These are phyloP conservation scores for Hoplostethus atlanticus DNA, from an alignment of 2,797 vertebrate species.

Conservation along the genomic window DNA sequence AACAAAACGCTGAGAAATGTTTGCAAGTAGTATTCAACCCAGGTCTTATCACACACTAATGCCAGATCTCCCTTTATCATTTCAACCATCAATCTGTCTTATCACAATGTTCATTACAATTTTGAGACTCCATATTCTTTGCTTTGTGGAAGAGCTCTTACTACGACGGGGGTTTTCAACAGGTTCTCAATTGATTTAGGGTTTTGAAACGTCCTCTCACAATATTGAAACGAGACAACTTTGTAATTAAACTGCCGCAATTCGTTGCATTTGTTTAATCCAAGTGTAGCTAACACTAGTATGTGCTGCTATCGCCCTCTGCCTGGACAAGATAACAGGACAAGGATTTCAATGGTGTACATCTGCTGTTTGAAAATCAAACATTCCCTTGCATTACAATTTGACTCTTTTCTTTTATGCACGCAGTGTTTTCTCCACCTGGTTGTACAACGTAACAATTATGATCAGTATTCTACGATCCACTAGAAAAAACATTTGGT, in stretches of 20 bases:
- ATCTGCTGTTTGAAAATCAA: not conserved
- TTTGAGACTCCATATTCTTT: constrained; percentile 39
- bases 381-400: constrained; percentile 13
- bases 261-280: constrained; percentile 6
- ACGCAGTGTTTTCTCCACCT: constrained; percentile 35
- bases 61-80: constrained; percentile 17
- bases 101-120: constrained; percentile 65
- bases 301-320: constrained; percentile 15
- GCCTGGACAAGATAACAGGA: constrained; percentile 22
- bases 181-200: constrained; percentile 19
- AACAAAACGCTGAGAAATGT: not conserved
- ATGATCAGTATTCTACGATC: constrained; percentile 41
- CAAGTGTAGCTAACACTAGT: not conserved
- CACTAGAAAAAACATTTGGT: constrained; percentile 59
- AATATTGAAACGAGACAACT: constrained; percentile 25
- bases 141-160: constrained; percentile 40
- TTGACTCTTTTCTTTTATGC: constrained; percentile 20
- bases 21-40: constrained; percentile 36
- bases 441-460: constrained; percentile 40
- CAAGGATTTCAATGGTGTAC: constrained; percentile 9
- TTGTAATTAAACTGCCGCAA: constrained; percentile 15
- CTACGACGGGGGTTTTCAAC: not conserved
- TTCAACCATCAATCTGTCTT: constrained; percentile 45
- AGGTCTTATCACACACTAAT: constrained; percentile 22
- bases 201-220: constrained; percentile 46